Conservation (phyloP, 2,797 vertebrate genomes). For the Falco columbarius region DNA sequence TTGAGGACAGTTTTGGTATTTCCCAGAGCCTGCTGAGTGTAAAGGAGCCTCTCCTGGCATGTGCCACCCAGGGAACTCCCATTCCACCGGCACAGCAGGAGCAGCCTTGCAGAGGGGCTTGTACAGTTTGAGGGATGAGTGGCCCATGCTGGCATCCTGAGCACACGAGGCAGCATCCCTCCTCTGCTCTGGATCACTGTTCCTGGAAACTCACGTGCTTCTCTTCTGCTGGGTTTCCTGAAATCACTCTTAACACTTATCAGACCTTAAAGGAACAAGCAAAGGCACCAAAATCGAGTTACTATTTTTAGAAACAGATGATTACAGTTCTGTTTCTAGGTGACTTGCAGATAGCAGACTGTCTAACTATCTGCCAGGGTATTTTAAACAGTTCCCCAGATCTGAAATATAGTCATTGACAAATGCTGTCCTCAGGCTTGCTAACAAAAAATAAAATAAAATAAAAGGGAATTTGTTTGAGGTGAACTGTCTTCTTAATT, state of each 20-base stretch:
- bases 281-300: background rate
- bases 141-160: no score
- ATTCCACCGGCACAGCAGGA: background rate
- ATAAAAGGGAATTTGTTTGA: background rate
- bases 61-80: fast-evolving
- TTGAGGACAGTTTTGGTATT: background rate
- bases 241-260: background rate
- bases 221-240: background rate
- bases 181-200: background rate
- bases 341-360: background rate
- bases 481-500: background rate
- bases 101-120: background rate
- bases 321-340: background rate
- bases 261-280: background rate
- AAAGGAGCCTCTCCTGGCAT: background rate
- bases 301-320: background rate
- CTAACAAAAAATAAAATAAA: background rate
- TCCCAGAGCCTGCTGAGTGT: background rate
- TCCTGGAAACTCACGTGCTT: background rate
- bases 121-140: fast-evolving
- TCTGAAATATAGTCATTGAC: background rate
- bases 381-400: background rate
- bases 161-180: background rate
- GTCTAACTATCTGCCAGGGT: background rate
- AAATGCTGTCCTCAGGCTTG: background rate